phyloP scores from a whole-genome alignment of 2,797 vertebrate genomes.

The Ambastaia sidthimunki region DNA sequence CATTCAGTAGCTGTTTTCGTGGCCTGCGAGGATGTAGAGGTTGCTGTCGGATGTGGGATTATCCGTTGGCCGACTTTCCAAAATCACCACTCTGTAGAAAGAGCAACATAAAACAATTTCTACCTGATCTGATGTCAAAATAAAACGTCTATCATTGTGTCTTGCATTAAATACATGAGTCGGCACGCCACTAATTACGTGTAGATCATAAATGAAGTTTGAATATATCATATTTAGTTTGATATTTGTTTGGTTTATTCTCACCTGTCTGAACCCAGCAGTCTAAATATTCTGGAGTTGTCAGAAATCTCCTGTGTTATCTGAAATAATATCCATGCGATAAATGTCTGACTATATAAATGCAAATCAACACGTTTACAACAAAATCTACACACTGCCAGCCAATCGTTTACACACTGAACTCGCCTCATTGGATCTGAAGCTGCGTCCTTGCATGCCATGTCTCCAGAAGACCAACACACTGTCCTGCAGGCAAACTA shows the following conservation, averaged over 20 bases:
- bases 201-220: neutral
- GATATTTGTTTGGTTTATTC: neutral
- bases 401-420: neutral
- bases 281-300: conserved; percentile 95
- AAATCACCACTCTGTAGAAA: conserved; percentile 89
- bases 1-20: conserved; percentile 97
- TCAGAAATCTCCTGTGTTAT: conserved; percentile 99
- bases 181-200: neutral
- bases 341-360: neutral
- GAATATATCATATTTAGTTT: neutral
- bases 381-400: neutral
- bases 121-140: neutral
- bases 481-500: conserved; percentile 97
- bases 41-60: conserved; percentile 98
- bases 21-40: conserved; percentile 96
- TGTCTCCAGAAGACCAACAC: conserved; percentile 98
- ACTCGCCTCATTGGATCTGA: conserved; percentile 93
- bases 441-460: conserved; percentile 98
- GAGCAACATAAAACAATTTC: conserved; percentile 34
- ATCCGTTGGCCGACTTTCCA: conserved; percentile 95
- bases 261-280: conserved; percentile 97
- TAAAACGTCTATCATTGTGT: neutral
- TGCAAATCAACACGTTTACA: too few species aligned
- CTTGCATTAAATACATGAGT: neutral
- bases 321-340: conserved; percentile 66